Conservation (phyloP, 2,888 invertebrate genomes). For the Malthinus seriepunctatus region DNA sequence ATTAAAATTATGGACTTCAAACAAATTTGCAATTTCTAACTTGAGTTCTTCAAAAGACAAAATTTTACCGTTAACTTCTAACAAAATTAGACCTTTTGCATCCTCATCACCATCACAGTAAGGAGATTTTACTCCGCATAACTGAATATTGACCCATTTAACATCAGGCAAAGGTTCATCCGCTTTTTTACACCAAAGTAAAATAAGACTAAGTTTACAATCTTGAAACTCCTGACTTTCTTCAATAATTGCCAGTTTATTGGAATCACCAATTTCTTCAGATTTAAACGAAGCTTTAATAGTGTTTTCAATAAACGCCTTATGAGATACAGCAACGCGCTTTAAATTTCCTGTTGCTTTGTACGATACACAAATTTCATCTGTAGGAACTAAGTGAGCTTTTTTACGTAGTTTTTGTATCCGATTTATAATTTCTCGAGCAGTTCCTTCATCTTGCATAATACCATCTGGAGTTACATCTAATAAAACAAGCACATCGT, state of each 20-base stretch:
- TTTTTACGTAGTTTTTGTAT: slow-evolving; percentile 96
- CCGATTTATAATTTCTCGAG: slow-evolving; percentile 94
- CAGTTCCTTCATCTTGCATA: slow-evolving; percentile 92
- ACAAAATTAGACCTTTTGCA: slow-evolving; percentile 67
- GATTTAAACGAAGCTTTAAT: slow-evolving; percentile 78
- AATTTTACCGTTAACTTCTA: slow-evolving; percentile 66
- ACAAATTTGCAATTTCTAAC: slow-evolving; percentile 64
- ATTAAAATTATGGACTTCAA: slow-evolving; percentile 68
- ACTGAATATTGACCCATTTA: slow-evolving; percentile 73
- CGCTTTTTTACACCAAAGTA: slow-evolving; percentile 61
- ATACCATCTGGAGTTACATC: slow-evolving; percentile 88
- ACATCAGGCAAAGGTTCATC: slow-evolving; percentile 52
- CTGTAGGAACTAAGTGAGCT: slow-evolving; percentile 88
- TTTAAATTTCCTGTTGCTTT: slow-evolving; percentile 66
- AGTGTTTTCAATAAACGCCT: slow-evolving; percentile 77
- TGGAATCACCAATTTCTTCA: slow-evolving; percentile 56
- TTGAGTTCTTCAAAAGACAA: slow-evolving; percentile 60
- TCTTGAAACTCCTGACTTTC: slow-evolving; percentile 77
- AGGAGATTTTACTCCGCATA: slow-evolving; percentile 63
- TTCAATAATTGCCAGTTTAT: slow-evolving; percentile 63
- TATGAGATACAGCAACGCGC: slow-evolving; percentile 70
- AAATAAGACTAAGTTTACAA: slow-evolving; percentile 68
- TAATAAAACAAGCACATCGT: slow-evolving; percentile 85
- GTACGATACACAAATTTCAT: slow-evolving; percentile 84
- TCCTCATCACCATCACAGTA: slow-evolving; percentile 56